Conservation (phyloP, 2,113 vertebrate species). For the Jaculus jaculus region DNA sequence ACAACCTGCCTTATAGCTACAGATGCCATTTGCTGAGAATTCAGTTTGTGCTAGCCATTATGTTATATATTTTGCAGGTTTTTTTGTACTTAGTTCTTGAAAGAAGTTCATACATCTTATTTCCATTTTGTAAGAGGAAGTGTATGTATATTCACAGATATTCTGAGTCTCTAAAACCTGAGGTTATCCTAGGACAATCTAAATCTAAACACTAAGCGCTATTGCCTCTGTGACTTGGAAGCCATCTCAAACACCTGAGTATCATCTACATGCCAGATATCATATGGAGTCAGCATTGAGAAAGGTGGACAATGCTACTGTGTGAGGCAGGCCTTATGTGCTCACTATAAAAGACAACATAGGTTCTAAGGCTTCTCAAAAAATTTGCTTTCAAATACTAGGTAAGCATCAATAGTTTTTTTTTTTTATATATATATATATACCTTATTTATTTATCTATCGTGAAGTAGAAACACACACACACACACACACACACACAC, state of each 20-base stretch:
- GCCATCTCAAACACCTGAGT: neutral
- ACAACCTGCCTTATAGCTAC: neutral
- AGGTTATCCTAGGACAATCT: neutral
- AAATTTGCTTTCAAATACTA: neutral
- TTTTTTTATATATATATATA: too few relatives aligned
- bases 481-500: too few relatives aligned
- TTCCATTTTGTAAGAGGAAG: neutral
- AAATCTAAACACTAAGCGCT: neutral
- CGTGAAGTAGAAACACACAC: too few relatives aligned
- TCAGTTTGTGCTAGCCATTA: neutral
- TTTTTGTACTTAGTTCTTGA: neutral
- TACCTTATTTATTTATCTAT: too few relatives aligned
- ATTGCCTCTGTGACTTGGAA: neutral
- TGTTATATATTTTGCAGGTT: neutral
- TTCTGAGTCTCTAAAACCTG: neutral
- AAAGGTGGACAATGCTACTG: neutral
- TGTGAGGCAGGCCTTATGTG: neutral
- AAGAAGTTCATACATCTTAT: neutral
- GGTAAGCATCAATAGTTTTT: neutral
- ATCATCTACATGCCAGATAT: neutral
- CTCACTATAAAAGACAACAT: neutral
- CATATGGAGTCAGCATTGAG: neutral
- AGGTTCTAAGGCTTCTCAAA: neutral
- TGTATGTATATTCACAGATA: neutral
- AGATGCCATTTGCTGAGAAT: neutral